These are phyloP conservation scores for Rhinoptilus africanus DNA, from an alignment of 2,113 vertebrate species.

Conservation along the genomic window DNA sequence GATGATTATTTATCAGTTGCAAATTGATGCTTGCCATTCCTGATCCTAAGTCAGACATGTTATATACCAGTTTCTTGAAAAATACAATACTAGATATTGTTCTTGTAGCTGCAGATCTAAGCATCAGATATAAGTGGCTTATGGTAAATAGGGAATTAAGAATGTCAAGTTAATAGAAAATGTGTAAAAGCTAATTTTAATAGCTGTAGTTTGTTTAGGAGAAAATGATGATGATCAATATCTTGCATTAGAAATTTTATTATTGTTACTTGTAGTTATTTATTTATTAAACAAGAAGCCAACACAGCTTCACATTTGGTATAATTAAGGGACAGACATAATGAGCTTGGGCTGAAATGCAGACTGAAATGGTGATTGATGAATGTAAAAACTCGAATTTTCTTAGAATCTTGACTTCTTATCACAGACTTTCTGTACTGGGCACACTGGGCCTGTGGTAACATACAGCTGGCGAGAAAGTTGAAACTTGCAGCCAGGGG, in stretches of 20 bases:
- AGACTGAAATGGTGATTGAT: neutral
- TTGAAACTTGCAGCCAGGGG: neutral
- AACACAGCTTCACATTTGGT: neutral
- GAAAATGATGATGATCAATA: neutral
- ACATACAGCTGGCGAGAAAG: fast-evolving
- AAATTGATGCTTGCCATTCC: neutral
- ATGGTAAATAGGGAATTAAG: neutral
- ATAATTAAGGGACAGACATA: neutral
- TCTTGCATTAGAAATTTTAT: neutral
- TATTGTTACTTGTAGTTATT: neutral
- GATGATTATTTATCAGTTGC: neutral
- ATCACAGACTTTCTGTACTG: neutral
- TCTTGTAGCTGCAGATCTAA: neutral
- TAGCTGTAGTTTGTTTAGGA: neutral
- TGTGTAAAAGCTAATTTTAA: neutral
- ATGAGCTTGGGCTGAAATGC: neutral
- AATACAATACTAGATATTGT: neutral
- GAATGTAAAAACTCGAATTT: neutral
- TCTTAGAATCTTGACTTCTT: neutral
- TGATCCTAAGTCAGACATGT: neutral
- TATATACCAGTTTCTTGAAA: neutral
- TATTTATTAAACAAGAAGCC: neutral
- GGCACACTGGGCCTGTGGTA: fast-evolving
- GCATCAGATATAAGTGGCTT: neutral
- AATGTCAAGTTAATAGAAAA: neutral